These are phyloP conservation scores for Laterallus jamaicensis DNA, from an alignment of 2,113 vertebrate genomes.

Conservation along the genomic window DNA sequence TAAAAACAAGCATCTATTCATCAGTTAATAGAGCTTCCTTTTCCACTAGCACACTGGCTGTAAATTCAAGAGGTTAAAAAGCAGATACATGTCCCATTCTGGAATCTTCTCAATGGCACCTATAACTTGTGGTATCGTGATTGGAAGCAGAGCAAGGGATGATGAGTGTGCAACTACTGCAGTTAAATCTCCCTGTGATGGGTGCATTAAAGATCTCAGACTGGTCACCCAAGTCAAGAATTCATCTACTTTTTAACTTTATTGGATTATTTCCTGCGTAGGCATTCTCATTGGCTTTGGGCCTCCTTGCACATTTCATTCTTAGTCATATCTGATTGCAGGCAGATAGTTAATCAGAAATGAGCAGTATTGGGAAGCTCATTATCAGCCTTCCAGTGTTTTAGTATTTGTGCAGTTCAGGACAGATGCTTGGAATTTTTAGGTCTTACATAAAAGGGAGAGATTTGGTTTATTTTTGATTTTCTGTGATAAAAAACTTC, in stretches of 20 bases:
- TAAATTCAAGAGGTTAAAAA: background rate
- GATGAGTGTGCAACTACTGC: background rate
- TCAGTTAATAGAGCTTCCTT: background rate
- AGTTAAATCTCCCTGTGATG: background rate
- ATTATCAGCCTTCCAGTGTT: background rate
- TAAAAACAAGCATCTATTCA: background rate
- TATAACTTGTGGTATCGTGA: background rate
- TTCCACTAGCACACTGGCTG: background rate
- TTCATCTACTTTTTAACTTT: background rate
- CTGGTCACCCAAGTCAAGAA: background rate
- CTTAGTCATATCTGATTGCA: background rate
- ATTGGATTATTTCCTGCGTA: background rate
- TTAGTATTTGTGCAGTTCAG: background rate
- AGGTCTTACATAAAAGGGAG: background rate
- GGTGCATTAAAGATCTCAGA: background rate
- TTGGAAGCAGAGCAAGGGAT: background rate
- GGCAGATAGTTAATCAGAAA: background rate
- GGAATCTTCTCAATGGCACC: background rate
- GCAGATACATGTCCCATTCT: background rate
- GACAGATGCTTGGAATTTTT: background rate
- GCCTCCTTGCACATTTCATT: background rate
- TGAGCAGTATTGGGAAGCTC: background rate
- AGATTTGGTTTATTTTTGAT: background rate
- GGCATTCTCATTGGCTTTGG: background rate
- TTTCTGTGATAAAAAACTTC: background rate